Percentiles rank a stretch among this genome's conserved stretches.
Evolutionary conservation across 2,888 invertebrate genomes (phyloP).

Genomic region (Atethmia centrago): DNA sequence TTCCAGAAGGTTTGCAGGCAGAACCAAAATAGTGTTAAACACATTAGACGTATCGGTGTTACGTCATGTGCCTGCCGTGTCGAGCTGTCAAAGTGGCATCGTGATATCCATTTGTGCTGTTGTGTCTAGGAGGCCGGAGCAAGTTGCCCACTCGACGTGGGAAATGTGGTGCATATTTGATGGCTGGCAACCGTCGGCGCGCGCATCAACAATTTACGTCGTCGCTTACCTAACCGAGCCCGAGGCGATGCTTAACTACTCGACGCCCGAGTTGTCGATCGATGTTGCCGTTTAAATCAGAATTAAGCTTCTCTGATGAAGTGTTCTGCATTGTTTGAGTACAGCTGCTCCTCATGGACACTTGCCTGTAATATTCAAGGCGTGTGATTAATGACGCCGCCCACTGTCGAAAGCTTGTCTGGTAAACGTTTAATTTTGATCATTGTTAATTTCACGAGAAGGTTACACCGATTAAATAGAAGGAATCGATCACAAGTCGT

Average conservation of each 20-base stretch:
- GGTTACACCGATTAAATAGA: conserved; percentile 63
- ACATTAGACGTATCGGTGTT: conserved; percentile 61
- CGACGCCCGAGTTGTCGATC: conserved; percentile 74
- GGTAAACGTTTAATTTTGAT: conserved; percentile 67
- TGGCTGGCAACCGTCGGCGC: conserved; percentile 74
- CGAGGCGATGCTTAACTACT: conserved; percentile 76
- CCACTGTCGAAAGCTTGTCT: conserved; percentile 61
- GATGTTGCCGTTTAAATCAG: conserved; percentile 77
- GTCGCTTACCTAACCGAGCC: conserved; percentile 79
- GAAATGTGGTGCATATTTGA: conserved; percentile 86
- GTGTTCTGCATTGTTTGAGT: conserved; percentile 71
- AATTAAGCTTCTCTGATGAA: conserved; percentile 75
- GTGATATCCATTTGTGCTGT: conserved; percentile 76
- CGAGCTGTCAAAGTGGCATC: conserved; percentile 73
- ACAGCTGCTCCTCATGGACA: conserved; percentile 65
- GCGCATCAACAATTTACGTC: conserved; percentile 82
- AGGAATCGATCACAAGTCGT: conserved; percentile 36
- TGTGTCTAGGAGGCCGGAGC: conserved; percentile 66
- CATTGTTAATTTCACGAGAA: conserved; percentile 61
- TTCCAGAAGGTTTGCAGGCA: conserved; percentile 30
- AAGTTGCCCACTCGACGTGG: conserved; percentile 72
- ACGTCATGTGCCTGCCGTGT: conserved; percentile 70
- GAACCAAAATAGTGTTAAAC: conserved; percentile 63
- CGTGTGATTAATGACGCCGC: conserved; percentile 63
- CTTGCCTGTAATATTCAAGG: conserved; percentile 66